A percentile compares a stretch with the other conserved stretches of the same genome.
Conservation (phyloP, 2,797 vertebrate genomes). For the Notolepis coatsorum region DNA sequence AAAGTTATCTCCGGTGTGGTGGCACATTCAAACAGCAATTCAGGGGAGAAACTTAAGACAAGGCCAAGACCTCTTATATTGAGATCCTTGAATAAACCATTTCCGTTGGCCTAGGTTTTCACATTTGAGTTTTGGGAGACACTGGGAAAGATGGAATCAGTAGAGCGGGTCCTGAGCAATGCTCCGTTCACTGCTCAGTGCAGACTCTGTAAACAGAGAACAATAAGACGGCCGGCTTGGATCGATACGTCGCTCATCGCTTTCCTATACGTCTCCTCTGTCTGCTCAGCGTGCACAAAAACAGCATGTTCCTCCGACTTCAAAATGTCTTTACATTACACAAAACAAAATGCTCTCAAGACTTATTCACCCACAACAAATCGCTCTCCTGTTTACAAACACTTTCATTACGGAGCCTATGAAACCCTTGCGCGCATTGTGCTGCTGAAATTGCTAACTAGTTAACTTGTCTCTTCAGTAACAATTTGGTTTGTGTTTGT, state of each 20-base stretch:
- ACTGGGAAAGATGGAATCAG: constrained; percentile 25
- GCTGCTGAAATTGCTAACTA: constrained; percentile 44
- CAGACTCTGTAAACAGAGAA: constrained; percentile 48
- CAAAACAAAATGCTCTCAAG: constrained; percentile 60
- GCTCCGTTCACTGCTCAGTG: constrained; percentile 44
- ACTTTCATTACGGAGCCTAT: constrained; percentile 56
- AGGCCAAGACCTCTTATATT: constrained; percentile 54
- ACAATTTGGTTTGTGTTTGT: too few species aligned
- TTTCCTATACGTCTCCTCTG: constrained; percentile 35
- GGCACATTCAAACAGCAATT: constrained; percentile 49
- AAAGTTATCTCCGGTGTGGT: constrained; percentile 25
- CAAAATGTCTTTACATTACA: constrained; percentile 55
- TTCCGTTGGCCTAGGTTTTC: constrained; percentile 42
- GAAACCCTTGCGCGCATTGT: constrained; percentile 28
- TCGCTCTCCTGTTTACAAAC: constrained; percentile 43
- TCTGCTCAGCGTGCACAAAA: constrained; percentile 53
- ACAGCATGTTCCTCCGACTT: constrained; percentile 57
- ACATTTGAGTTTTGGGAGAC: constrained; percentile 35
- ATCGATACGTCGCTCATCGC: constrained; percentile 60
- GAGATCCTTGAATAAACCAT: constrained; percentile 44
- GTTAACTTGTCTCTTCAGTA: too few species aligned
- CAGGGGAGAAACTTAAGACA: constrained; percentile 50
- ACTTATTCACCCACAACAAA: constrained; percentile 50
- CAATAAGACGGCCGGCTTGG: constrained; percentile 43
- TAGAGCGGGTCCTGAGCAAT: constrained; percentile 18